These are phyloP conservation scores for Acanthurus tractus DNA, from an alignment of 2,797 vertebrate genomes.

Conservation along the genomic window DNA sequence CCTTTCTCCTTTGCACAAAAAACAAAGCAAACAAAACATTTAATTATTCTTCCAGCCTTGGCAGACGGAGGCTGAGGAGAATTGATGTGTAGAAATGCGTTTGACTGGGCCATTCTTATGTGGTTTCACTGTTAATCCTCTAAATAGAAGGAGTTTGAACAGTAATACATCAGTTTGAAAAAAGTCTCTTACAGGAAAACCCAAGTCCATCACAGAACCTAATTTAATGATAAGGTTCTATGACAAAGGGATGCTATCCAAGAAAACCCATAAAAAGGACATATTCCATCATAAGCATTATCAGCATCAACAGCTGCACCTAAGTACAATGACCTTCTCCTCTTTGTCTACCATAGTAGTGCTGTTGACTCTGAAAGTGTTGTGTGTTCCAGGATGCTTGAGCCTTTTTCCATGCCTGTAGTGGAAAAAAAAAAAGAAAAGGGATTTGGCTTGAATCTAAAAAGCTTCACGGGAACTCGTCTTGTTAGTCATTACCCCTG, in stretches of 20 bases:
- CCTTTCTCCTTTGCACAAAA: slow-evolving; percentile 57
- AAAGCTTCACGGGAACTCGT: slow-evolving; percentile 21
- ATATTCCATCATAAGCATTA: not conserved
- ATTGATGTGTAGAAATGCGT: slow-evolving; percentile 85
- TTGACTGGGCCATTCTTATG: slow-evolving; percentile 77
- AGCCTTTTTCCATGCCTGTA: not conserved
- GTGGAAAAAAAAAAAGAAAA: not conserved
- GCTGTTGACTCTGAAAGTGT: not conserved
- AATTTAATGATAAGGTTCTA: slow-evolving; percentile 11
- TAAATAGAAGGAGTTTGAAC: slow-evolving; percentile 29
- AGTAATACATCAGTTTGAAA: slow-evolving; percentile 1
- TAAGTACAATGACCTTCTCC: not conserved
- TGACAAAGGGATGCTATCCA: slow-evolving; percentile 16
- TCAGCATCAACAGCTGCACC: not conserved
- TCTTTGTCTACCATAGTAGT: not conserved
- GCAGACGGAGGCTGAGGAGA: slow-evolving; percentile 74
- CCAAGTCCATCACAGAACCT: not conserved
- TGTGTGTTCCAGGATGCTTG: not conserved
- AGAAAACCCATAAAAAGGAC: not conserved
- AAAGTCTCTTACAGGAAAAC: not conserved
- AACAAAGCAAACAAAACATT: slow-evolving; percentile 81
- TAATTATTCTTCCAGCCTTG: slow-evolving; percentile 87
- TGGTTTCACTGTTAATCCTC: slow-evolving; percentile 28
- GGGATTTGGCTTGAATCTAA: not conserved
- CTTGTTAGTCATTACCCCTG: slow-evolving; percentile 5